Evolutionary conservation across 2,113 vertebrate genomes (phyloP).

Genomic region (Planiliza haematocheilus): DNA sequence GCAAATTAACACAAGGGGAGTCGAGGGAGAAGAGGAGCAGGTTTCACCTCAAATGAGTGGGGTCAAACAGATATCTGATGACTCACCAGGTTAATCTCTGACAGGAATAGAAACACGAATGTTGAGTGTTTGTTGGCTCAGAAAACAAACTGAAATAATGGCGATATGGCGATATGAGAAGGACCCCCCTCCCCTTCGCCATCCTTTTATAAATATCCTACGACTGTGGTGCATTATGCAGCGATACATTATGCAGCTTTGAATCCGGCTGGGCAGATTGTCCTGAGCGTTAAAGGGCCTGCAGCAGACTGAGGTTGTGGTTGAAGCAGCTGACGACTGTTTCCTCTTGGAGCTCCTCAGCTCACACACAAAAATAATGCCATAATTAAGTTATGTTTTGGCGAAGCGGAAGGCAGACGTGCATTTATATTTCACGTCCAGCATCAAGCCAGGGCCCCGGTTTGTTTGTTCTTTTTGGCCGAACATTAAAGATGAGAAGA

Average conservation of each 20-base stretch:
- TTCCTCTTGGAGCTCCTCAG: constrained; percentile 1
- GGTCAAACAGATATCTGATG: too few species aligned
- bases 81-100: too few species aligned
- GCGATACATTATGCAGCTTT: constrained; percentile 8
- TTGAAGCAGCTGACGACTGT: constrained; percentile 43
- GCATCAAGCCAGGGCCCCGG: not conserved
- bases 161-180: too few species aligned
- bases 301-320: not conserved
- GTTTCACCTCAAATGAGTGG: constrained; percentile 1
- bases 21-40: not conserved
- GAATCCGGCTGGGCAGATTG: not conserved
- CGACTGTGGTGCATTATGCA: not conserved
- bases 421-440: constrained; percentile 18
- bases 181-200: too few species aligned
- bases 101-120: too few species aligned
- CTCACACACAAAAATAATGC: not conserved
- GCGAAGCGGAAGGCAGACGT: too few species aligned
- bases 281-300: not conserved
- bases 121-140: too few species aligned
- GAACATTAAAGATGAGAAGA: not conserved
- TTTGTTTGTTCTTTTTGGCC: constrained; percentile 6
- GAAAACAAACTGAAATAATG: too few species aligned
- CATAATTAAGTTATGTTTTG: constrained; percentile 5
- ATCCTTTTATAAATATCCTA: too few species aligned
- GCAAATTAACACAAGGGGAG: not conserved